Conservation (phyloP, 2,113 vertebrate genomes). For the Lucifuga dentata region DNA sequence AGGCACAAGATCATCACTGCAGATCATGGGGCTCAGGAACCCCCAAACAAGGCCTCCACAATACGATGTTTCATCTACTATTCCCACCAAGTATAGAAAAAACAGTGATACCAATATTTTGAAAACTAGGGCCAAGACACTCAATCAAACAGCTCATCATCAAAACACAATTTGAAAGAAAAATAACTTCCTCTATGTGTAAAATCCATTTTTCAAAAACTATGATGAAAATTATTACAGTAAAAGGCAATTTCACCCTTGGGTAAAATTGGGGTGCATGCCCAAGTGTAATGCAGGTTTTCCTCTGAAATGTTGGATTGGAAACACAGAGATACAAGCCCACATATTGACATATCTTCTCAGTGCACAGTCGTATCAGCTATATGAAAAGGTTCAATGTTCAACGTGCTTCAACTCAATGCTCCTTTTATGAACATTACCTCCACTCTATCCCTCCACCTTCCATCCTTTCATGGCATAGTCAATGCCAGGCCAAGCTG, state of each 20-base stretch:
- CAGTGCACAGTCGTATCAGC: conserved; percentile 25
- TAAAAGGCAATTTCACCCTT: conserved; percentile 84
- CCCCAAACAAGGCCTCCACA: conserved; percentile 32
- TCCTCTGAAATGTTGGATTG: conserved; percentile 57
- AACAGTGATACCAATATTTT: conserved; percentile 41
- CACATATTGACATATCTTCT: conserved; percentile 49
- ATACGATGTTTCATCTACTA: conserved; percentile 48
- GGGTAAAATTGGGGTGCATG: conserved; percentile 74
- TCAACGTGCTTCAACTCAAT: conserved; percentile 19
- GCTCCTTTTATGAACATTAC: conserved; percentile 14
- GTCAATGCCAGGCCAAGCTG: conserved; percentile 29
- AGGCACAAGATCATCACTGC: conserved; percentile 1
- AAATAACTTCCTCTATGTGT: conserved; percentile 67
- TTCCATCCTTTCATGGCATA: conserved; percentile 4
- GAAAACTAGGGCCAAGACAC: conserved; percentile 47
- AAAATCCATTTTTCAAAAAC: conserved; percentile 75
- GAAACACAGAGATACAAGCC: conserved; percentile 62
- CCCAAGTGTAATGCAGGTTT: conserved; percentile 36
- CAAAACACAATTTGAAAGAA: conserved; percentile 67
- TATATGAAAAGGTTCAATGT: conserved; percentile 2
- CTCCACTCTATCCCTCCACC: not conserved
- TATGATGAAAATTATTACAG: conserved; percentile 82
- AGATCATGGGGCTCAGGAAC: conserved; percentile 49
- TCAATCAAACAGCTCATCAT: conserved; percentile 74
- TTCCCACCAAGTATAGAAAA: conserved; percentile 46